These are phyloP conservation scores for Neoseiulus cucumeris DNA, from an alignment of 1,140 invertebrate species.

Conservation along the genomic window DNA sequence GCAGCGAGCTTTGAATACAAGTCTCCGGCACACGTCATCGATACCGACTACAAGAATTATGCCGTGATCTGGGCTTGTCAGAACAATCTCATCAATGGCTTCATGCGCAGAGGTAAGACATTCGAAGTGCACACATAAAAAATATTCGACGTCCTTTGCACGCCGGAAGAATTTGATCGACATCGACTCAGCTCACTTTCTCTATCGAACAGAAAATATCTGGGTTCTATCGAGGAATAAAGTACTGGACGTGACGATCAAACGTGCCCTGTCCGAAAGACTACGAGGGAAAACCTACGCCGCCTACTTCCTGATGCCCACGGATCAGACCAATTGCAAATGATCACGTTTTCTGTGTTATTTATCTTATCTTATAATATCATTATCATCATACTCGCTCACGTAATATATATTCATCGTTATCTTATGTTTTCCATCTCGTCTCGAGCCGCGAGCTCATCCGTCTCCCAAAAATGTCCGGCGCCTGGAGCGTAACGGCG, in stretches of 20 bases:
- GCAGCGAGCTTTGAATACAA: conserved; percentile 1
- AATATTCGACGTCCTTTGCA: no score
- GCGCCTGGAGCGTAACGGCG: no score
- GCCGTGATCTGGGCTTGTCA: conserved; percentile 3
- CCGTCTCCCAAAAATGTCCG: no score
- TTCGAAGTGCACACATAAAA: no score
- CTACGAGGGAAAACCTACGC: not conserved
- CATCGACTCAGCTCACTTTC: no score
- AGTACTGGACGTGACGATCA: not conserved
- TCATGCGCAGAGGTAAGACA: conserved; percentile 5
- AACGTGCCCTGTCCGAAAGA: not conserved
- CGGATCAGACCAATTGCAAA: conserved; percentile 7
- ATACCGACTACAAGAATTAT: not conserved
- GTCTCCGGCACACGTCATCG: not conserved
- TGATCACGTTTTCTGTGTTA: not conserved
- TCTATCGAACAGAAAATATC: not conserved
- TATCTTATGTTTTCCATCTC: no score
- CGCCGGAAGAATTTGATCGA: no score
- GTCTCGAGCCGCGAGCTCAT: no score
- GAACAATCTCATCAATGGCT: conserved; percentile 3
- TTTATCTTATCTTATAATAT: no score
- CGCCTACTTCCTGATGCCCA: not conserved
- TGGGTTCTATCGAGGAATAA: not conserved
- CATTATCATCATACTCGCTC: no score
- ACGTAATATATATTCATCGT: no score